Conservation (phyloP, 1,140 invertebrate genomes). For the Eulimnadia texana region DNA sequence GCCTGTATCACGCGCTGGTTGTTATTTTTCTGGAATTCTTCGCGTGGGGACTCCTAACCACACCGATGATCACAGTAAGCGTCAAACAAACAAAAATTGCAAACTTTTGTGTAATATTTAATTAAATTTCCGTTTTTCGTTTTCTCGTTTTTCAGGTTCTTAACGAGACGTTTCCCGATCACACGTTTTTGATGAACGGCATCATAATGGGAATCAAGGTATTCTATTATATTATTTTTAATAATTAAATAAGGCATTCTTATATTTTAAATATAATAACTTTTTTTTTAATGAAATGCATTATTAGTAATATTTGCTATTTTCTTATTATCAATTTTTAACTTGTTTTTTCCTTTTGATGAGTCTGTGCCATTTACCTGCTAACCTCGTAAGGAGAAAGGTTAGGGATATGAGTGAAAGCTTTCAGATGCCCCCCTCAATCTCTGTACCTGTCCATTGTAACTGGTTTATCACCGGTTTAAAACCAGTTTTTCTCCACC, state of each 20-base stretch:
- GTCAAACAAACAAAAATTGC: too few relatives aligned
- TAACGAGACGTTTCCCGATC: conserved; percentile 94
- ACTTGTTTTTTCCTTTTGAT: too few relatives aligned
- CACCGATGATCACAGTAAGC: conserved; percentile 94
- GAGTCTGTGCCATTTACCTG: conserved; percentile 4
- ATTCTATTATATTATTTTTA: conserved; percentile 16
- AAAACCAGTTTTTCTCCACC: too few relatives aligned
- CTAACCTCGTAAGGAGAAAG: conserved; percentile 6
- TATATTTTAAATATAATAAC: not conserved
- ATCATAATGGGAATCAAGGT: conserved; percentile 93
- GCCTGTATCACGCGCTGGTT: conserved; percentile 92
- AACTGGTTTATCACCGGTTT: too few relatives aligned
- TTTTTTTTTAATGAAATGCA: too few relatives aligned
- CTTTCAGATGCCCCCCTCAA: not conserved
- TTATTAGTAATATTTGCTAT: too few relatives aligned
- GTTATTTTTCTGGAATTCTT: conserved; percentile 99
- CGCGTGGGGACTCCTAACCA: conserved; percentile 94
- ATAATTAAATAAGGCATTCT: not conserved
- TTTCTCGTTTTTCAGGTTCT: conserved; percentile 47
- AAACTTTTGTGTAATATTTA: conserved; percentile 10
- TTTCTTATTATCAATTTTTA: too few relatives aligned
- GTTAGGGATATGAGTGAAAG: not conserved
- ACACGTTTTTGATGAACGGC: conserved; percentile 99
- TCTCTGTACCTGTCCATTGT: too few relatives aligned
- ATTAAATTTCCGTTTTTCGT: conserved; percentile 11